Evolutionary conservation across 2,888 invertebrate genomes (phyloP), one percentile per base, ranked within the genome.

Genomic region (Elysia crispata): DNA sequence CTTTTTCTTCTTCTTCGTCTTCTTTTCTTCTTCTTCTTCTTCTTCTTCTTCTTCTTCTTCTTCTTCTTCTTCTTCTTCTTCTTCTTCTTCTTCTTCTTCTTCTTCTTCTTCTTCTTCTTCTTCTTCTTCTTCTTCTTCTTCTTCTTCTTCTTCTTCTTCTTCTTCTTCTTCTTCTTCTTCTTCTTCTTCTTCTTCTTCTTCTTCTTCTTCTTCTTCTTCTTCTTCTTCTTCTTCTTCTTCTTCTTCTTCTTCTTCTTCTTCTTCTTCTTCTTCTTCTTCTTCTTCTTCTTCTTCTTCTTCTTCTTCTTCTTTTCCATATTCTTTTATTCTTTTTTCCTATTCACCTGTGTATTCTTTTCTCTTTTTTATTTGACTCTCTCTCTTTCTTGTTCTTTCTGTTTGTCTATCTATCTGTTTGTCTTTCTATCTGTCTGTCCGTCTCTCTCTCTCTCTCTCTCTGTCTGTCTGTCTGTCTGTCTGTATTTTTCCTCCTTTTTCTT

Each of bases 61-160:
- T 25, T 60, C 25, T 25, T 60, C 25, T 25, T 60, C 25, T 25
- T 60, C 25, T 60, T 60, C 15, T 60, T 15, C 15, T 60, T 15
- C 15, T 60, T 15, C 15, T 1, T 15, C 15, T 60, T 15, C 15
- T 60, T 15, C 15, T 60, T 60, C 60, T 60, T 60, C 60, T 60
- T 60, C 60, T 60, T 60, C 60, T 1, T 60, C 60, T 60, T 1
- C 60, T 60, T 60, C 60, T 73, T 73, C 54, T 54, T 73, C 54
- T 73, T 54, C 54, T 73, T 73, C 73, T 73, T 73, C 67, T 67
- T 73, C 73, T 73, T 49, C 73, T 73, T 54, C 50, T 73, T 73
- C 50, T 73, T 54, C 54, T 54, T 73, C 73, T 54, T 54, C 54
- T 73, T 73, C 73, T 54, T 54, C 57, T 54, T 33, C 20, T 20